A percentile compares a stretch with the other conserved stretches of the same genome.
phyloP scores from a whole-genome alignment of 2,888 invertebrate species.

The Rhamphomyia laevipes region DNA sequence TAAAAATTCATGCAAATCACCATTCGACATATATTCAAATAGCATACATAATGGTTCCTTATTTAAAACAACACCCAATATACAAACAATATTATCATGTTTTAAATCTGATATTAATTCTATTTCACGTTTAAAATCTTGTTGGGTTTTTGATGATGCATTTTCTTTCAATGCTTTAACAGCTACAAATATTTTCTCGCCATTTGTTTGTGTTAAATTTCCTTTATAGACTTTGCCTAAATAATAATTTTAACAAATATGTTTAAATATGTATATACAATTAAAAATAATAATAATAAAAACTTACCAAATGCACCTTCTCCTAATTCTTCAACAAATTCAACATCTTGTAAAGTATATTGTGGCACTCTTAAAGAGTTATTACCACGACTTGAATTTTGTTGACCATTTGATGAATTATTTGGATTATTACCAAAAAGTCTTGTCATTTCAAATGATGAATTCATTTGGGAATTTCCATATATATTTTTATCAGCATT shows the following conservation, averaged over 20 bases:
- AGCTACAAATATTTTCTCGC: slow-evolving; percentile 68
- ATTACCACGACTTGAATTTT: slow-evolving; percentile 20
- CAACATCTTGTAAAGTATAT: slow-evolving; percentile 72
- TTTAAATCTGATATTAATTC: slow-evolving; percentile 87
- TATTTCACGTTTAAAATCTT: slow-evolving; percentile 87
- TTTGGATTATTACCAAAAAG: slow-evolving; percentile 42
- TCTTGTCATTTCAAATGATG: slow-evolving; percentile 76
- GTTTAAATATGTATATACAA: not conserved
- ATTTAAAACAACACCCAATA: slow-evolving; percentile 81
- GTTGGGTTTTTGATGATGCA: slow-evolving; percentile 79
- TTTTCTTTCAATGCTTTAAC: slow-evolving; percentile 92
- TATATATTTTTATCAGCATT: slow-evolving; percentile 71
- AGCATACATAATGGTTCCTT: slow-evolving; percentile 90
- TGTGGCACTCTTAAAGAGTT: slow-evolving; percentile 59
- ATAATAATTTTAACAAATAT: slow-evolving; percentile 34
- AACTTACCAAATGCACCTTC: slow-evolving; percentile 83
- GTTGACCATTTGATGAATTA: slow-evolving; percentile 39
- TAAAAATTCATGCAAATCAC: slow-evolving; percentile 93
- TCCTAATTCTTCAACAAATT: slow-evolving; percentile 82
- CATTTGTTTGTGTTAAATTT: slow-evolving; percentile 58
- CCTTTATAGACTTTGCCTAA: slow-evolving; percentile 83
- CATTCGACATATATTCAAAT: slow-evolving; percentile 95
- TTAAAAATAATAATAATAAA: not conserved
- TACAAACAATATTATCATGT: slow-evolving; percentile 91
- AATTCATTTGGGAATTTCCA: slow-evolving; percentile 62